A percentile compares a stretch with the other conserved stretches of the same genome.
phyloP scores from a whole-genome alignment of 2,113 vertebrate genomes.

The Copsychus sechellarum region DNA sequence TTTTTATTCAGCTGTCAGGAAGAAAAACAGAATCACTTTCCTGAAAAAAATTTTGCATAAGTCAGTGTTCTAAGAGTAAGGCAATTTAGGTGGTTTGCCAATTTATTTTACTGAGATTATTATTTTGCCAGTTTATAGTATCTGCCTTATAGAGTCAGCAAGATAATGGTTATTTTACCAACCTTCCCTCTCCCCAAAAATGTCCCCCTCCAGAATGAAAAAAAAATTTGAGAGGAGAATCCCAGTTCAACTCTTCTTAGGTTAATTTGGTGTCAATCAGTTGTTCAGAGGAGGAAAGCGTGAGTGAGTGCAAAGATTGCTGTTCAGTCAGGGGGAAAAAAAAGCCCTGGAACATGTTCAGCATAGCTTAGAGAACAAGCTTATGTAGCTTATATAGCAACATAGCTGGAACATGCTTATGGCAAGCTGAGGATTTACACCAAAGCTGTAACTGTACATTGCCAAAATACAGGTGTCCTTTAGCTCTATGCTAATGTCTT shows the following conservation, averaged over 20 bases:
- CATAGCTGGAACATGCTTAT: slow-evolving; percentile 51
- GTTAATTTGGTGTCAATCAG: slow-evolving; percentile 28
- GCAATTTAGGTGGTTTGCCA: neutral
- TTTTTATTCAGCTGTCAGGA: slow-evolving; percentile 11
- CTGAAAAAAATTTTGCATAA: slow-evolving; percentile 31
- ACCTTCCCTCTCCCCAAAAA: neutral
- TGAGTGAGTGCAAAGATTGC: slow-evolving; percentile 22
- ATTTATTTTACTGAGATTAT: slow-evolving; percentile 6
- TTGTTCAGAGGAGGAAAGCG: neutral
- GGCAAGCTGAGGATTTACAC: slow-evolving; percentile 54
- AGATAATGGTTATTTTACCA: slow-evolving; percentile 8
- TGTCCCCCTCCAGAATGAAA: neutral
- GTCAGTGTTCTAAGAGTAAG: neutral
- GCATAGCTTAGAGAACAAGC: slow-evolving; percentile 50
- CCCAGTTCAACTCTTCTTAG: neutral
- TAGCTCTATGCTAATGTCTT: neutral
- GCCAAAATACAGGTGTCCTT: slow-evolving; percentile 40
- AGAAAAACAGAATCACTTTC: slow-evolving; percentile 9
- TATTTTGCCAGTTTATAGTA: neutral
- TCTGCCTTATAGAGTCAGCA: slow-evolving; percentile 23
- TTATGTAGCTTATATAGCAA: slow-evolving; percentile 57
- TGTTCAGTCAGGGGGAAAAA: neutral
- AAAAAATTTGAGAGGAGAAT: neutral
- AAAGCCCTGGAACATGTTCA: slow-evolving; percentile 6
- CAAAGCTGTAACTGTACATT: slow-evolving; percentile 24